Evolutionary conservation across 1,140 invertebrate species (phyloP).

Genomic region (Heliothis virescens): DNA sequence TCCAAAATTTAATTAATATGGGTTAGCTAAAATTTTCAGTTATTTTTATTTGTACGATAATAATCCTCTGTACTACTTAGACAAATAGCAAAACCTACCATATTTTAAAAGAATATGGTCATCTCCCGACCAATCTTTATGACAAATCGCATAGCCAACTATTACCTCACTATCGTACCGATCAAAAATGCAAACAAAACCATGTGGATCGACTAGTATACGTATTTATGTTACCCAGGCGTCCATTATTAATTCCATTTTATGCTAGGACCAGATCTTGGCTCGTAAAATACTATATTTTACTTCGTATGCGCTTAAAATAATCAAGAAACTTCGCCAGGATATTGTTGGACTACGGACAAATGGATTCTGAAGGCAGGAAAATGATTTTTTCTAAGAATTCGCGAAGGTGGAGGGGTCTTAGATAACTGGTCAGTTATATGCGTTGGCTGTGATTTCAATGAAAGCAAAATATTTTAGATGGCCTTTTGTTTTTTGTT

Average conservation of each 20-base stretch:
- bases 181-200: slow-evolving; percentile 41
- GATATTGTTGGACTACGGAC: not conserved
- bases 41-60: too few relatives aligned
- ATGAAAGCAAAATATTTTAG: slow-evolving; percentile 1
- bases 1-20: too few relatives aligned
- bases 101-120: not conserved
- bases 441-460: slow-evolving; percentile 13
- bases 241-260: slow-evolving; percentile 36
- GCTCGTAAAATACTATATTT: slow-evolving; percentile 25
- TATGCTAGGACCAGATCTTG: slow-evolving; percentile 20
- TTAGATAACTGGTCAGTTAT: not conserved
- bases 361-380: slow-evolving; percentile 1
- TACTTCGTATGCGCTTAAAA: slow-evolving; percentile 26
- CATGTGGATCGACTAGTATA: slow-evolving; percentile 7
- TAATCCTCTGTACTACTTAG: too few relatives aligned
- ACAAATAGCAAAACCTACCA: too few relatives aligned
- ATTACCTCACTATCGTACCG: not conserved
- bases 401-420: not conserved
- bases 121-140: not conserved
- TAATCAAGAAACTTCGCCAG: slow-evolving; percentile 30
- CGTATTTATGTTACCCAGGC: slow-evolving; percentile 6
- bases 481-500: not conserved
- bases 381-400: not conserved
- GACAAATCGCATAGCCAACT: not conserved
- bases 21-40: too few relatives aligned